Conservation (phyloP, 2,888 invertebrate species). For the Druceiella hillmani region DNA sequence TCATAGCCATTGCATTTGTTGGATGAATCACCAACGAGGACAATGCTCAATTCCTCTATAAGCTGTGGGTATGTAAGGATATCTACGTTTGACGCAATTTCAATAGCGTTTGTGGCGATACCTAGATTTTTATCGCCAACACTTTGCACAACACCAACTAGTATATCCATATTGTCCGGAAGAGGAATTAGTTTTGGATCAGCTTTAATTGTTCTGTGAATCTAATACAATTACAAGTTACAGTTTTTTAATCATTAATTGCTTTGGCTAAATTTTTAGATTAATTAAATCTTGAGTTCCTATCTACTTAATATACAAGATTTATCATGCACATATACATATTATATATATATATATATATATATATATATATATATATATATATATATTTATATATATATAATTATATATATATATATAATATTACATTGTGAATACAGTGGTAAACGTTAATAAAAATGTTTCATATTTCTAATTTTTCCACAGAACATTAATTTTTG, state of each 20-base stretch:
- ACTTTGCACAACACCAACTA: constrained; percentile 52
- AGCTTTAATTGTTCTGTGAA: constrained; percentile 33
- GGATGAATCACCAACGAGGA: constrained; percentile 52
- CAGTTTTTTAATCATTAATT: constrained; percentile 28
- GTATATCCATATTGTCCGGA: constrained; percentile 44
- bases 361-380: constrained; percentile 18
- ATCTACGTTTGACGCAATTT: constrained; percentile 48
- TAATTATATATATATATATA: constrained; percentile 14
- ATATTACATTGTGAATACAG: neutral
- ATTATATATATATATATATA: constrained; percentile 3
- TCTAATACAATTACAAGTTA: constrained; percentile 32
- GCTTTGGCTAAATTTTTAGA: constrained; percentile 26
- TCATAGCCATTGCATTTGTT: constrained; percentile 66
- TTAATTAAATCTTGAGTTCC: neutral
- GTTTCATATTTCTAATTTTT: too few relatives aligned
- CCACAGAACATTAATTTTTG: too few relatives aligned
- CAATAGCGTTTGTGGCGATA: constrained; percentile 55
- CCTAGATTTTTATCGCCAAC: constrained; percentile 54
- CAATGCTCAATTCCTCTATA: constrained; percentile 51
- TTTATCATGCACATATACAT: neutral
- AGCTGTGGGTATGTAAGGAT: constrained; percentile 50
- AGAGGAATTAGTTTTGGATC: constrained; percentile 36
- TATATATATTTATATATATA: too few relatives aligned
- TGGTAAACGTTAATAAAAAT: too few relatives aligned
- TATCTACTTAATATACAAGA: neutral